Evolutionary conservation across 2,797 vertebrate species (phyloP).

Genomic region (Vespertilio murinus): DNA sequence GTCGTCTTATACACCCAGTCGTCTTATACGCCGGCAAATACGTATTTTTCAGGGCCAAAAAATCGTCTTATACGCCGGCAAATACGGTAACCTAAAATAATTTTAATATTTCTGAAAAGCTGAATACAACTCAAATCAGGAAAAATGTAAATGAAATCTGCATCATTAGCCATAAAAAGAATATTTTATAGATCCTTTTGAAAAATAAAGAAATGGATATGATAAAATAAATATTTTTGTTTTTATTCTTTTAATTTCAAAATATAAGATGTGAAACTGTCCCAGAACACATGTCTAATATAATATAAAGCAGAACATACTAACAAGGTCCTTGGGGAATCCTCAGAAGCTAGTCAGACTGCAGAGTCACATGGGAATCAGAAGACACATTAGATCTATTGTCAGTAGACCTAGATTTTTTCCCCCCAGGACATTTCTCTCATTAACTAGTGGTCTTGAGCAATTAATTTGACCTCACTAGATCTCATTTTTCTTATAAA

Average conservation of each 20-base stretch:
- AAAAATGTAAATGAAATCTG: slow-evolving; percentile 39
- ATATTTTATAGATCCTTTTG: background rate
- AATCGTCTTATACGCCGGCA: no score
- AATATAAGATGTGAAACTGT: background rate
- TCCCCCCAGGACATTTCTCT: background rate
- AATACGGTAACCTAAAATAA: background rate
- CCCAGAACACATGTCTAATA: background rate
- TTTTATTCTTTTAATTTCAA: slow-evolving; percentile 35
- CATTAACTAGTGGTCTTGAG: background rate
- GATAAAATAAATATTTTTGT: background rate
- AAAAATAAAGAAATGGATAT: background rate
- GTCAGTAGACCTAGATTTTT: background rate
- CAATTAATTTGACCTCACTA: background rate
- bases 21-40: no score
- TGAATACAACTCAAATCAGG: background rate
- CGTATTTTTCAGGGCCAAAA: no score
- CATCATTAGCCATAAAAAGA: background rate
- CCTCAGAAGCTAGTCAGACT: background rate
- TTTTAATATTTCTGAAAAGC: slow-evolving; percentile 29
- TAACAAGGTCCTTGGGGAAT: background rate
- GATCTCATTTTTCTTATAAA: background rate
- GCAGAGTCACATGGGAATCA: background rate
- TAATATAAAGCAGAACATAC: background rate
- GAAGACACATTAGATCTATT: background rate
- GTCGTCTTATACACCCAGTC: no score